These are phyloP conservation scores for Augochlorella aurata DNA, from an alignment of 2,888 invertebrate genomes.

Conservation along the genomic window DNA sequence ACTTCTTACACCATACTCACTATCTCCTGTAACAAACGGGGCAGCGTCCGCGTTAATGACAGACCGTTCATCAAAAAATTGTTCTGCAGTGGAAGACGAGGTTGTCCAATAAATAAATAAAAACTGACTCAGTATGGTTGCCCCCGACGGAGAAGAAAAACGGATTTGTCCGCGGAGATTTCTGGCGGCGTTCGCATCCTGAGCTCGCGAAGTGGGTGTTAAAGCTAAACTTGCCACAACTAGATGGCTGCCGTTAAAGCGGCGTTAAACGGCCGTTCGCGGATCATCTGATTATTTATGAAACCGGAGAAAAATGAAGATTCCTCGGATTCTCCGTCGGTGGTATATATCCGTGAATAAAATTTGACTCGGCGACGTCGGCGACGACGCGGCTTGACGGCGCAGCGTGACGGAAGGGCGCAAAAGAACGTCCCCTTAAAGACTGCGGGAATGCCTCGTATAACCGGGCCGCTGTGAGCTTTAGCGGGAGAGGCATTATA, in stretches of 20 bases:
- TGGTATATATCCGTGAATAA: constrained; percentile 31
- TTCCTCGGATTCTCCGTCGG: constrained; percentile 22
- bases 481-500: constrained; percentile 57
- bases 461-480: constrained; percentile 33
- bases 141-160: background rate
- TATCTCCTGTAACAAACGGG: no score
- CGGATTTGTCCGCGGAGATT: background rate
- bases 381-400: constrained; percentile 22
- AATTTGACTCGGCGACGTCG: constrained; percentile 38
- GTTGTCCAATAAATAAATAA: no score
- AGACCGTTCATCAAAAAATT: no score
- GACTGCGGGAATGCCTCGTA: constrained; percentile 47
- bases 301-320: constrained; percentile 27
- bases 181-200: background rate
- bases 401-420: constrained; percentile 11
- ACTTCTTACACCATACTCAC: no score
- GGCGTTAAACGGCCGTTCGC: background rate
- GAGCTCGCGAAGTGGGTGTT: background rate
- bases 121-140: no score
- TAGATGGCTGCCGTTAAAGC: constrained; percentile 9
- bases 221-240: constrained; percentile 6
- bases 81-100: no score
- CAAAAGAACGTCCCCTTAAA: constrained; percentile 21
- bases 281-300: constrained; percentile 28
- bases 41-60: no score